Conservation (phyloP, 2,797 vertebrate genomes). For the Meriones psammophilus region DNA sequence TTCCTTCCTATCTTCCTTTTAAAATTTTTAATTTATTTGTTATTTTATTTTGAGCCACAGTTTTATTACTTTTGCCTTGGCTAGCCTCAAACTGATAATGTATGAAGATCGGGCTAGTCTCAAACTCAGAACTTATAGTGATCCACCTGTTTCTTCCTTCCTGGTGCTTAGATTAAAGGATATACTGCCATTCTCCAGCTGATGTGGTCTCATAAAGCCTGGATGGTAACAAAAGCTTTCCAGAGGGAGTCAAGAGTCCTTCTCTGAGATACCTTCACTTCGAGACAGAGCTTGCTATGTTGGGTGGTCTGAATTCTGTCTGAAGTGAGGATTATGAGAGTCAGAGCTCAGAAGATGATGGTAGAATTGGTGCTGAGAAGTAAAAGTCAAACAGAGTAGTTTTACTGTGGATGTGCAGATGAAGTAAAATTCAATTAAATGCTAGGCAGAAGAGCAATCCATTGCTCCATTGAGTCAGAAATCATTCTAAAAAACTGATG, state of each 20-base stretch:
- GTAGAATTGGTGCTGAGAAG: not conserved
- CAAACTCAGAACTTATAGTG: not conserved
- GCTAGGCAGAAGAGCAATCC: not conserved
- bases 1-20: too few relatives aligned
- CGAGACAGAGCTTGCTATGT: not conserved
- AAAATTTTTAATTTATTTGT: not conserved
- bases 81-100: not conserved
- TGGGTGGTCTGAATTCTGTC: not conserved
- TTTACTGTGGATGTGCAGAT: not conserved
- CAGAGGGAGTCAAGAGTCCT: not conserved
- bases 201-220: not conserved
- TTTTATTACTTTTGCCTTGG: not conserved
- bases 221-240: not conserved
- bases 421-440: constrained; percentile 5
- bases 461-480: not conserved
- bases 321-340: not conserved
- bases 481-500: not conserved
- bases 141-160: not conserved
- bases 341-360: not conserved
- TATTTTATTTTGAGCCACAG: not conserved
- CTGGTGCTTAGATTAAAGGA: not conserved
- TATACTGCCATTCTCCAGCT: not conserved
- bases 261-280: not conserved
- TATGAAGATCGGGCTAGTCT: not conserved
- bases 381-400: not conserved